Evolutionary conservation across 2,888 invertebrate genomes (phyloP), one percentile per base, ranked within the genome.

Genomic region (Chrysopilus asiliformis): DNA sequence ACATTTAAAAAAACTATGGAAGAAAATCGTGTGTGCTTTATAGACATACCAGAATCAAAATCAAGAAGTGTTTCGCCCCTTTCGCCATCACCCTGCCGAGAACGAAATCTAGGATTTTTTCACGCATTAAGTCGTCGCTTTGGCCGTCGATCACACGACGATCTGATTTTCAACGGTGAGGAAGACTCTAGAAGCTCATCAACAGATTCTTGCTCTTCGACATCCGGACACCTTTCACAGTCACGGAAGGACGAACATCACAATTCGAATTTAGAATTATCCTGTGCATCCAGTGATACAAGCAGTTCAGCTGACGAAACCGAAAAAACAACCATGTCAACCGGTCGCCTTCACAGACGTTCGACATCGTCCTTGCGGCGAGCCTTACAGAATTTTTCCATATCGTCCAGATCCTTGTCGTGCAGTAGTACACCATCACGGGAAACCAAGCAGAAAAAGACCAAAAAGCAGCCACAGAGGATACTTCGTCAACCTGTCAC

Each of bases 401-500:
- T 74, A 24, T 66, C 73, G 1, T 65, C 68, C 32, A 69, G 78
- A 24, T 76, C 79, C 1, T 68, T 73, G 31, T 78, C 76, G 39
- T 71, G 72, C 55, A 72, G 68, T 39, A 73, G 71, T 35, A 65
- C 63, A 9, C 60, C 61, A 7, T 40, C 55, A 13, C 52, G 52
- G 40, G 39, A 39, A 18, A 39, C 43, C 3, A 27, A 26, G 4
- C 6, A 19, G 13, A 36, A 26, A 39, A 43, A 40, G 13, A 22
- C 33, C 12, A 43, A 43, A 31, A 40, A 43, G 25, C 42, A 42
- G 37, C 81, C 79, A 13, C 79, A 81, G 56, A 72, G 79, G 49
- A 85, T 86, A 39, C 66, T 85, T 16, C 69, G 86, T 24, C 71
- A 80, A 32, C 85, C 85, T 3, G 76, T 83, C 1, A 72, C 77